Conservation (phyloP, 2,888 invertebrate species). For the Norana najaformis region DNA sequence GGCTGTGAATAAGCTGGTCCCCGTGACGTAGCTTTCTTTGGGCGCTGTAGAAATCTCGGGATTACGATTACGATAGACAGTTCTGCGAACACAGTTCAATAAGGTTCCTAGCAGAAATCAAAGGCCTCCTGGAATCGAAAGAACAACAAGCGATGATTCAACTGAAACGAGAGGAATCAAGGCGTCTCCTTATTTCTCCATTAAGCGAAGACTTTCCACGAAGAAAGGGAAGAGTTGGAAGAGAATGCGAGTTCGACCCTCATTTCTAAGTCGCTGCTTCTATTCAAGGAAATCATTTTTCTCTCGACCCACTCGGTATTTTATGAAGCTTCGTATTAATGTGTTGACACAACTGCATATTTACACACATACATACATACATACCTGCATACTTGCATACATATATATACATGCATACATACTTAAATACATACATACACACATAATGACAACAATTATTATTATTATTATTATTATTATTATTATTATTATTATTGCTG, state of each 20-base stretch:
- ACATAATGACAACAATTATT: no score
- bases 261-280: not conserved
- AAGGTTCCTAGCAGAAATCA: not conserved
- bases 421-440: no score
- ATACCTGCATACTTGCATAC: no score
- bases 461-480: not conserved
- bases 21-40: no score
- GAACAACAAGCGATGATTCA: not conserved
- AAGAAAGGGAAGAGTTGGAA: no score
- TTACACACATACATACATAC: no score
- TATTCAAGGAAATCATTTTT: not conserved
- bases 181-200: constrained; percentile 13
- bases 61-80: not conserved
- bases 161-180: not conserved
- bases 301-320: no score
- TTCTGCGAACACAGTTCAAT: not conserved
- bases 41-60: no score
- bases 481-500: not conserved
- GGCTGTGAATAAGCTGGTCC: no score
- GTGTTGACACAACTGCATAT: no score
- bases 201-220: not conserved
- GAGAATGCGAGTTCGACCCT: not conserved
- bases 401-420: no score
- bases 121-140: not conserved
- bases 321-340: no score